phyloP scores from a whole-genome alignment of 1,140 invertebrate genomes.

The Neomicropteryx cornuta region DNA sequence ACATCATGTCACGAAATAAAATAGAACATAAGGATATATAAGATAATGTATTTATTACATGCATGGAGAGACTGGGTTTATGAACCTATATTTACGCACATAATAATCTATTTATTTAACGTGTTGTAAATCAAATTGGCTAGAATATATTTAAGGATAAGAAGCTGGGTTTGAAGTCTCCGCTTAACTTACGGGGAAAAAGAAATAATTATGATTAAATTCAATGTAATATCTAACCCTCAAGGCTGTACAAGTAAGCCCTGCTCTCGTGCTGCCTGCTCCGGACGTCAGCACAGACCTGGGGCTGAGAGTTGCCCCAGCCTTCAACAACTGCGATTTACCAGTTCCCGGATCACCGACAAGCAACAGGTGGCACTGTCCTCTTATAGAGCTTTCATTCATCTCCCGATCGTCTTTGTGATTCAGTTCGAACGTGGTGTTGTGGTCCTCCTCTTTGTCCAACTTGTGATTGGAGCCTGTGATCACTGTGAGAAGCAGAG shows the following conservation, averaged over 20 bases:
- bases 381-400: slow-evolving; percentile 38
- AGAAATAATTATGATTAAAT: slow-evolving; percentile 13
- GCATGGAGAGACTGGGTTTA: too few species aligned
- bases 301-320: slow-evolving; percentile 60
- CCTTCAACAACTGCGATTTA: slow-evolving; percentile 80
- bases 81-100: too few species aligned
- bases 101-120: too few species aligned
- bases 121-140: too few species aligned
- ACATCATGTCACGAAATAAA: too few species aligned
- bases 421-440: slow-evolving; percentile 19
- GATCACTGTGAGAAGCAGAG: slow-evolving; percentile 49
- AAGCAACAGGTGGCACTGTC: slow-evolving; percentile 76
- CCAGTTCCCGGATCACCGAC: slow-evolving; percentile 84
- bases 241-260: slow-evolving; percentile 78
- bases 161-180: neutral
- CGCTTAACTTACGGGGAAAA: neutral
- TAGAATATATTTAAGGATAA: too few species aligned
- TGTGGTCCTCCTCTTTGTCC: slow-evolving; percentile 18
- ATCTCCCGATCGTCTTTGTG: slow-evolving; percentile 13
- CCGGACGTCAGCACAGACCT: slow-evolving; percentile 80
- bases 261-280: slow-evolving; percentile 74
- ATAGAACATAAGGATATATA: too few species aligned
- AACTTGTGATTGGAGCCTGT: slow-evolving; percentile 30
- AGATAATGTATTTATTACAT: too few species aligned
- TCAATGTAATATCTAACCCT: slow-evolving; percentile 53